Base-by-base conservation (phyloP, 2,797 vertebrate species). In the Alca torda region DNA sequence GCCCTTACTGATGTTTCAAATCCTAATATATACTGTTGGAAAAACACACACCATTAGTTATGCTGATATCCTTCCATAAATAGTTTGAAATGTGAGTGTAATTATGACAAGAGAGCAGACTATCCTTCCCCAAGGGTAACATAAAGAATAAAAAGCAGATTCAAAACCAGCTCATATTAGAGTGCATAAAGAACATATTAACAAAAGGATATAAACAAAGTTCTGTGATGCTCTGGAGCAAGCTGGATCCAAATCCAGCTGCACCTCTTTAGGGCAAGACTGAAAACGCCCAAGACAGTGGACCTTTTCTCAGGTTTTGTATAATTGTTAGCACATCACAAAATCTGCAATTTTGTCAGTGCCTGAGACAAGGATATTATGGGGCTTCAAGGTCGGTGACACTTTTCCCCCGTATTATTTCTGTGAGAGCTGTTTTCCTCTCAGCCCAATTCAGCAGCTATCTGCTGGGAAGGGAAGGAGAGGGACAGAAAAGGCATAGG, bases 401-500 rank as follows among this genome's bases (percentile, higher is more conserved):
- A 19, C 10, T 64, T 74, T 63, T 50, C 8, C 48, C n/a, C 3
- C 14, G 1, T 13, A 3, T 9, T 64, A 11, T 23, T 70, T 74
- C 60, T 84, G 13, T 28, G 25, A 68, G 10, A 69, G 24, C 16
- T 87, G 61, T 68, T 83, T 45, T n/a, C 19, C 21, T 5, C 23
- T 81, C 13, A 64, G 53, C 68, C 7, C 19, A 78, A 24, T 45
- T 85, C 41, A 54, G 16, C 23, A 87, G 6, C 25, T 64, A 0
- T 37, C 28, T 64, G 14, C 9, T 68, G 64, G 15, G 7, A 33
- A 69, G 1, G 0, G 0, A 43, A 85, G 37, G 7, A 56, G 7
- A 51, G 7, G 15, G 12, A 16, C 35, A 57, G 26, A 18, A 6
- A 11, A 14, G 13, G 19, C 10, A 18, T 4, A 31, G 19, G 14